Evolutionary conservation across 2,113 vertebrate genomes (phyloP), one percentile per base, ranked within the genome.

Genomic region (Dasypus novemcinctus): DNA sequence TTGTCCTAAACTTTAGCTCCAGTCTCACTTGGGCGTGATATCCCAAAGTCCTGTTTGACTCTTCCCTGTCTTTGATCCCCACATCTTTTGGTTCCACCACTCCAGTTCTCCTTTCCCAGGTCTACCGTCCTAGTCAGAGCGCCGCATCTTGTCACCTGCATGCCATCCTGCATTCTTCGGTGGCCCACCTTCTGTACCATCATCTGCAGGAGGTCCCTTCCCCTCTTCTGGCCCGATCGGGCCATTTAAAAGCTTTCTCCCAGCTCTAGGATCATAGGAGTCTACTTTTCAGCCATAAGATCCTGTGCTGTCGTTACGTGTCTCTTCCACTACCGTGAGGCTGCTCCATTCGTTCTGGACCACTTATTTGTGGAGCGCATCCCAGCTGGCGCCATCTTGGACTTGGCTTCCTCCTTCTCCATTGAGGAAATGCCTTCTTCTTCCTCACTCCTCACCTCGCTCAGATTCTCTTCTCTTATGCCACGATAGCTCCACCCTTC

Each of bases 191-290:
- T 79, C 31, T 41, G 13, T 0, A 1, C 68, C 31, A 0, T 13
- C 64, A 1, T 11, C 18, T 9, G 0, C 0, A 1, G 1, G 29
- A 33, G 20, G n/a, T 41, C 71, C 0, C 12, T 27, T 21, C n/a
- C 27, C 36, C 13, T 88, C 38, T 15, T 25, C 41, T 36, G 21
- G 21, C 33, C 87, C 17, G n/a, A 31, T 6, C 15, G 33, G 20
- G 78, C 23, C 12, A 2, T 29, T 7, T 3, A 7, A 38, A 33
- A 80, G 75, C 11, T 1, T 17, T 27, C 85, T 54, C 7, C 14
- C 1, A 20, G 14, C 17, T 20, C 21, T 7, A 6, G 33, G 61
- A 13, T 2, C 13, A 7, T 2, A 2, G 10, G 29, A 21, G 41
- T 4, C 38, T 1, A 1, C 25, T 38, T 1, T 41, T 57, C 4